A percentile compares a stretch with the other conserved stretches of the same genome.
phyloP scores from a whole-genome alignment of 2,113 vertebrate species.

The Toxotes chatareus region DNA sequence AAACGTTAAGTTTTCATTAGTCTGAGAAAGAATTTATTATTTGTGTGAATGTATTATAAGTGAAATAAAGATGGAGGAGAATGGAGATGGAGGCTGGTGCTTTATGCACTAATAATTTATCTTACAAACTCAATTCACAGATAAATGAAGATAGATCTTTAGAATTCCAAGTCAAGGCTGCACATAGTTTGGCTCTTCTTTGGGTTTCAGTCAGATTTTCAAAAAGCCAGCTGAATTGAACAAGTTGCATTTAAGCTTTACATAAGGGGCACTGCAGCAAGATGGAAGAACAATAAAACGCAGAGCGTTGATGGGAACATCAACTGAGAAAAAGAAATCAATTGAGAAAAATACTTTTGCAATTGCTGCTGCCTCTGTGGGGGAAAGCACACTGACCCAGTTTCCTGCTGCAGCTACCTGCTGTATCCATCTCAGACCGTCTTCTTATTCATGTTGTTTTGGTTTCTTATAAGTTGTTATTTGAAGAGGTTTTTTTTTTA shows the following conservation, averaged over 20 bases:
- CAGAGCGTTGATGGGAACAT: background rate
- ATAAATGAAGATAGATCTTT: background rate
- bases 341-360: slow-evolving; percentile 21
- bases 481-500: background rate
- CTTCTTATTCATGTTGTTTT: background rate
- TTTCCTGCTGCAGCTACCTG: slow-evolving; percentile 34
- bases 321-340: slow-evolving; percentile 24
- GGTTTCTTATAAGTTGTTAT: background rate
- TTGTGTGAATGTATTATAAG: too few species aligned
- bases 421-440: background rate
- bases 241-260: background rate
- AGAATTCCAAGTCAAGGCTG: background rate
- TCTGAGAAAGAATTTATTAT: background rate
- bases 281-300: background rate
- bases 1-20: background rate
- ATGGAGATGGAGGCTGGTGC: background rate
- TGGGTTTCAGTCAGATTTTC: slow-evolving; percentile 2
- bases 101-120: background rate
- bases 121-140: background rate
- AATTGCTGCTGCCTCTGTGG: slow-evolving; percentile 43
- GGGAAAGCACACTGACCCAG: background rate
- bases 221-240: background rate
- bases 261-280: background rate
- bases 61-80: background rate
- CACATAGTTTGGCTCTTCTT: background rate